Conservation (phyloP, 2,888 invertebrate genomes). For the Gymnocheta viridis region DNA sequence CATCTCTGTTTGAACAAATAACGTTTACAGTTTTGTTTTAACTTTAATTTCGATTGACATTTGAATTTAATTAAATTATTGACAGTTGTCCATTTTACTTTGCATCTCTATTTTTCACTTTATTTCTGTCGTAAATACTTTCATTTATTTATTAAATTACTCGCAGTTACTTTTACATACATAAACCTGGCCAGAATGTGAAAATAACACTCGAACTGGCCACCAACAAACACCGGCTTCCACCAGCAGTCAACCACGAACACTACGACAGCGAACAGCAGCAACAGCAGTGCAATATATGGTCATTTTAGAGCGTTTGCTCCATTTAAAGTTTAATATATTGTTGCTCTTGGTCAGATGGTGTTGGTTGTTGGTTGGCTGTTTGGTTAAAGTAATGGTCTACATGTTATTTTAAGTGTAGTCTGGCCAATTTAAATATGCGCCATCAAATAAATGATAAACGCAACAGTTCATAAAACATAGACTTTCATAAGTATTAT, state of each 20-base stretch:
- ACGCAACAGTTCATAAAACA: constrained; percentile 55
- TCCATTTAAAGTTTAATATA: constrained; percentile 42
- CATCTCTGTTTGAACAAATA: not conserved
- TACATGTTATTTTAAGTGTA: not conserved
- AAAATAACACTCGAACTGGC: constrained; percentile 19
- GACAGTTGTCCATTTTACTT: not conserved
- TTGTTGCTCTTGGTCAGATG: not conserved
- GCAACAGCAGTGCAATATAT: constrained; percentile 7
- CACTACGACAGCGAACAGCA: not conserved
- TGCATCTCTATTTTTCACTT: constrained; percentile 3
- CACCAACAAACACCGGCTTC: constrained; percentile 14
- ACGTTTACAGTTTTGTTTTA: not conserved
- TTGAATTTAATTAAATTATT: constrained; percentile 48
- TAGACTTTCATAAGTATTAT: constrained; percentile 28
- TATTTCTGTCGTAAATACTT: not conserved
- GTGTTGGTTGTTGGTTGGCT: constrained; percentile 27
- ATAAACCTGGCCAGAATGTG: constrained; percentile 26
- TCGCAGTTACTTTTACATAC: constrained; percentile 8
- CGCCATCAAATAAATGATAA: constrained; percentile 59
- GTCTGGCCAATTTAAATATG: constrained; percentile 51
- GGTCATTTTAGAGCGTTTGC: constrained; percentile 29
- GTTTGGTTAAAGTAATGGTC: constrained; percentile 24
- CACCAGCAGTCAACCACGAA: not conserved
- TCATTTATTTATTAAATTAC: constrained; percentile 29
- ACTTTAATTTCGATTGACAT: constrained; percentile 51